These are phyloP conservation scores for Unio pictorum DNA, from an alignment of 2,888 invertebrate species.

Conservation along the genomic window DNA sequence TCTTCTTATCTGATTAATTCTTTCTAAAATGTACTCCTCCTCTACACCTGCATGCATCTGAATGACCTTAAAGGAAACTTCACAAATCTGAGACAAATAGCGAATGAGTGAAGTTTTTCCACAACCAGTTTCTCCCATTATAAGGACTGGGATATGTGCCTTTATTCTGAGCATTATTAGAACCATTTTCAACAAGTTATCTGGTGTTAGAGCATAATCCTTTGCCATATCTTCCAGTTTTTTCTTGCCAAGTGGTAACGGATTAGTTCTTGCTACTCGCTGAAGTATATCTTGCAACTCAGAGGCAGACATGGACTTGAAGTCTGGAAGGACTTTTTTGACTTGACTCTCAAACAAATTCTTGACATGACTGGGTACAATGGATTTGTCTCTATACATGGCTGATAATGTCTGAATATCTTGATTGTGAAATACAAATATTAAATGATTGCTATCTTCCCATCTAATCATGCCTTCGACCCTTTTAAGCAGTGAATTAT, in stretches of 20 bases:
- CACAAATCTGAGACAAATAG: conserved; percentile 41
- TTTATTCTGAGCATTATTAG: conserved; percentile 41
- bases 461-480: conserved; percentile 46
- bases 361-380: conserved; percentile 1
- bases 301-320: neutral
- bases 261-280: conserved; percentile 2
- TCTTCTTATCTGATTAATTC: conserved; percentile 17
- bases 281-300: conserved; percentile 9
- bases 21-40: conserved; percentile 22
- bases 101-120: conserved; percentile 54
- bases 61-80: conserved; percentile 33
- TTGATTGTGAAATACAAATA: conserved; percentile 11
- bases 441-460: conserved; percentile 41
- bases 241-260: neutral
- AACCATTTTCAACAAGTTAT: conserved; percentile 53
- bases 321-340: conserved; percentile 4
- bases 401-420: conserved; percentile 14
- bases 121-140: conserved; percentile 60
- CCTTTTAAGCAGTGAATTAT: neutral
- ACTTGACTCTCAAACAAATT: conserved; percentile 11
- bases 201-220: conserved; percentile 41
- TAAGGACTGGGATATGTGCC: conserved; percentile 43
- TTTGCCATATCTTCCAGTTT: neutral
- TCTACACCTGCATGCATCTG: conserved; percentile 50
- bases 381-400: conserved; percentile 3